Percentiles rank a stretch among this genome's conserved stretches.
Conservation (phyloP, 1,140 invertebrate genomes). For the Pogonomyrmex barbatus region DNA sequence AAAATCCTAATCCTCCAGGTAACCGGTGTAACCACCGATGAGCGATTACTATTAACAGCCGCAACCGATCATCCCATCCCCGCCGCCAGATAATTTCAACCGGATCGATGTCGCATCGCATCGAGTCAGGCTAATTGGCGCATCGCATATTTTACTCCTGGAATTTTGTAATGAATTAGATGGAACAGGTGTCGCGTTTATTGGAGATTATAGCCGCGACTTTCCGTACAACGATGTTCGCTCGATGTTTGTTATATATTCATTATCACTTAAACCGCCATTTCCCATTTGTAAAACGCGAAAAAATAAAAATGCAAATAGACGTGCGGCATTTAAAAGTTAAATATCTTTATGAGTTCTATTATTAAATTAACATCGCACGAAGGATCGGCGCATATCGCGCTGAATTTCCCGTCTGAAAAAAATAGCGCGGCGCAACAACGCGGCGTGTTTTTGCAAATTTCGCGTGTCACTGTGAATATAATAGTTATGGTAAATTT, state of each 20-base stretch:
- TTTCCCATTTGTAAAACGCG: background rate
- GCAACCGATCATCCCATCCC: background rate
- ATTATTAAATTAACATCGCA: constrained; percentile 42
- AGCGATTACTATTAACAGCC: constrained; percentile 35
- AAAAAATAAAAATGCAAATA: background rate
- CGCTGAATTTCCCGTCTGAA: constrained; percentile 17
- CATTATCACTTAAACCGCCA: constrained; percentile 16
- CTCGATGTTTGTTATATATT: background rate
- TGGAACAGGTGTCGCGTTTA: constrained; percentile 5
- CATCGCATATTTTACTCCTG: background rate
- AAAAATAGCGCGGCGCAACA: background rate
- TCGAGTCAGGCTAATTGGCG: constrained; percentile 17
- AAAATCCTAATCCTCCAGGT: constrained; percentile 42
- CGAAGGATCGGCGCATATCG: background rate
- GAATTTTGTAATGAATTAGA: background rate
- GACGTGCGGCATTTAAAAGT: constrained; percentile 34
- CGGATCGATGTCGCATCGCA: constrained; percentile 16
- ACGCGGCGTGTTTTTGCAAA: constrained; percentile 15
- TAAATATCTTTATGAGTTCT: constrained; percentile 30
- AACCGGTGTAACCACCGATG: constrained; percentile 40
- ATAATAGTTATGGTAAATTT: constrained; percentile 38
- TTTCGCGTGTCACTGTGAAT: background rate
- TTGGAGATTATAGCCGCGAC: background rate
- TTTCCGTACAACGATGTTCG: background rate
- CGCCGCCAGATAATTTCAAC: background rate